Conservation (phyloP, 2,113 vertebrate genomes). For the Tonatia bakeri region DNA sequence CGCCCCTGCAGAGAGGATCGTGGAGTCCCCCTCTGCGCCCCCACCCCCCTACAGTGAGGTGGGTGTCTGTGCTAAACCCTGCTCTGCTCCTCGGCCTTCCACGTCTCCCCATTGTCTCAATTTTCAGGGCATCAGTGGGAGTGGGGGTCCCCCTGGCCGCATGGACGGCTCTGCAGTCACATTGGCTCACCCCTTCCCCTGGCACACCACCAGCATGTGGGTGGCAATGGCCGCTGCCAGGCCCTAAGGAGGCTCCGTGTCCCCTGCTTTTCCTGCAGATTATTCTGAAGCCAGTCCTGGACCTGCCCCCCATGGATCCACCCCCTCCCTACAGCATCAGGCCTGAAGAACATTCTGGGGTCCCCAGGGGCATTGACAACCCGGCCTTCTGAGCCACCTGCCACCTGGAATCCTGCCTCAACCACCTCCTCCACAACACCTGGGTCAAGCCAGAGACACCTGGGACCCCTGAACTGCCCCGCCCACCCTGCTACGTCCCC, state of each 20-base stretch:
- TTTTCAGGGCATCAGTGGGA: background rate
- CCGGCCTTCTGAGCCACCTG: slow-evolving; percentile 30
- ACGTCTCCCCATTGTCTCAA: background rate
- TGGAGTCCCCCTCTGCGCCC: background rate
- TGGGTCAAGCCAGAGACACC: background rate
- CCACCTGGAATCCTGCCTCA: background rate
- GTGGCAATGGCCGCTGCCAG: background rate
- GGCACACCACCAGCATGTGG: rapidly evolving
- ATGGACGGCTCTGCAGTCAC: background rate
- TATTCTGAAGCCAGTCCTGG: slow-evolving; percentile 39
- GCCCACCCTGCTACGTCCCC: background rate
- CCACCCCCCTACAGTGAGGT: slow-evolving; percentile 70
- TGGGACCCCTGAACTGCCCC: background rate
- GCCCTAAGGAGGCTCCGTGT: background rate
- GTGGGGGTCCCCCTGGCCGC: background rate
- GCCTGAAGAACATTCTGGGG: background rate
- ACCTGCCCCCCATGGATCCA: background rate
- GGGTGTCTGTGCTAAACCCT: background rate
- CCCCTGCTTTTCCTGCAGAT: slow-evolving; percentile 31
- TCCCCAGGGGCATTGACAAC: background rate
- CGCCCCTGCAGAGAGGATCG: background rate
- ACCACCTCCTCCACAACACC: background rate
- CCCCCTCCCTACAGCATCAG: slow-evolving; percentile 66
- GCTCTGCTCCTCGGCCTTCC: background rate
- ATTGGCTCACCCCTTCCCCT: rapidly evolving